Conservation (phyloP, 2,797 vertebrate genomes). For the Xiphorhynchus erythropygius region DNA sequence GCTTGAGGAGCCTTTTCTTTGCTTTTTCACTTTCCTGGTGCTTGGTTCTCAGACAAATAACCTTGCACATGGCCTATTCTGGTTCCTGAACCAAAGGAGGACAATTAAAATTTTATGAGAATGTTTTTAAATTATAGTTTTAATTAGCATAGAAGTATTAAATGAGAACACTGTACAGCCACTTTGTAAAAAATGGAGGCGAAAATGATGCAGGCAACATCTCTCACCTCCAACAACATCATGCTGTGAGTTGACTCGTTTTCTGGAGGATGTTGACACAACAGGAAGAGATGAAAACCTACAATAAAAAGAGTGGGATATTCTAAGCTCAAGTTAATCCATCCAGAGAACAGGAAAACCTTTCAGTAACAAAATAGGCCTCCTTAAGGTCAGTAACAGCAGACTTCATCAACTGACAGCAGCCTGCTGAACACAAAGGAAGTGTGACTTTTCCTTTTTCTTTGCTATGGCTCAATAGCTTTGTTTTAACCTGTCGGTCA, state of each 20-base stretch:
- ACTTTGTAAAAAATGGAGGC: background rate
- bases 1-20: background rate
- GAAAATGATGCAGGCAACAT: background rate
- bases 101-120: background rate
- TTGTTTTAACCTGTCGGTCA: background rate
- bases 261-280: background rate
- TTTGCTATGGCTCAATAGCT: background rate
- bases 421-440: background rate
- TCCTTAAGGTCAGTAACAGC: background rate
- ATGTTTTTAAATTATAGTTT: background rate
- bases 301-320: background rate
- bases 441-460: conserved; percentile 27
- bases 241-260: background rate
- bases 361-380: conserved; percentile 10
- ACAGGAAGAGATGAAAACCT: background rate
- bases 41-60: background rate
- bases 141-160: background rate
- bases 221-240: background rate
- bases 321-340: background rate
- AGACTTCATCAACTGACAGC: background rate
- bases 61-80: background rate
- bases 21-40: background rate
- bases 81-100: background rate
- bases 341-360: background rate
- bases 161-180: accelerated